A percentile compares a stretch with the other conserved stretches of the same genome.
phyloP scores from a whole-genome alignment of 1,140 invertebrate species.

The Gonioctena quinquepunctata region DNA sequence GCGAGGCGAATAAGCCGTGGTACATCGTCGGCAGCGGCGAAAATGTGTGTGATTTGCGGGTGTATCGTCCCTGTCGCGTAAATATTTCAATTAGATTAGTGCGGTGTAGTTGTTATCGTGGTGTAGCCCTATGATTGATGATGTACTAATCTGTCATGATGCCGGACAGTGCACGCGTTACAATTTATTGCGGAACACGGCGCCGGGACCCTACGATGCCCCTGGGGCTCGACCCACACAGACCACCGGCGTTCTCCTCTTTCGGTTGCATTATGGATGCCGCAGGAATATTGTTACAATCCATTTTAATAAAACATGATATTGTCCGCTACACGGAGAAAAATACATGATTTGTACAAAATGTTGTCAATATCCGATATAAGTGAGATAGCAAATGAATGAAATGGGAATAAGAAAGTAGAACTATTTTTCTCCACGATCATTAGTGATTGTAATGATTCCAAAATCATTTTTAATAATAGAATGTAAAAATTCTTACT shows the following conservation, averaged over 20 bases:
- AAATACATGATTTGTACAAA: too few relatives aligned
- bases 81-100: conserved; percentile 51
- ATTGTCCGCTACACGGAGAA: too few relatives aligned
- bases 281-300: conserved; percentile 16
- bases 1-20: neutral
- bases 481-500: too few relatives aligned
- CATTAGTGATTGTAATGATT: too few relatives aligned
- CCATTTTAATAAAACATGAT: conserved; percentile 11
- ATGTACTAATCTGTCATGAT: conserved; percentile 54
- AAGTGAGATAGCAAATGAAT: too few relatives aligned
- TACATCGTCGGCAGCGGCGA: neutral
- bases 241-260: neutral
- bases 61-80: conserved; percentile 19
- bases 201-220: neutral
- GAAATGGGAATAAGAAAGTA: too few relatives aligned
- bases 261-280: conserved; percentile 13
- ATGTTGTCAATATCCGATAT: too few relatives aligned
- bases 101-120: conserved; percentile 39
- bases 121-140: conserved; percentile 50
- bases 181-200: conserved; percentile 45
- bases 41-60: neutral
- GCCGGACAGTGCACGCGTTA: conserved; percentile 47
- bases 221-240: neutral
- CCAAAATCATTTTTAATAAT: too few relatives aligned
- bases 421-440: too few relatives aligned